A percentile compares a stretch with the other conserved stretches of the same genome.
Evolutionary conservation across 1,140 invertebrate species (phyloP).

Genomic region (Drosophila nigrodunni): DNA sequence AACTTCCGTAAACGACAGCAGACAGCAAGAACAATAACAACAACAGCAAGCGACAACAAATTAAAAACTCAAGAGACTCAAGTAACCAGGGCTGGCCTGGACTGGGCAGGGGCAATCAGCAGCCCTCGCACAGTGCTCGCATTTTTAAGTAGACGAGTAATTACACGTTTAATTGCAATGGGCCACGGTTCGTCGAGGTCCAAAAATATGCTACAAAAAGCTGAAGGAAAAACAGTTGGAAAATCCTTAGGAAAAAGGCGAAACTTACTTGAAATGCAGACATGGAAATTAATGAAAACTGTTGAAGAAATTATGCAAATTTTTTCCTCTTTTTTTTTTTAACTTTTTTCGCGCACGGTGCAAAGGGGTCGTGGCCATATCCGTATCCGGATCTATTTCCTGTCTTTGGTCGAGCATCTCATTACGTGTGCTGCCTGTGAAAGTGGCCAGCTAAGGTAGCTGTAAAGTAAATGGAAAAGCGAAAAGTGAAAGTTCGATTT

Average conservation of each 20-base stretch:
- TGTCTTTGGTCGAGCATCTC: slow-evolving; percentile 53
- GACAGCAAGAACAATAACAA: neutral
- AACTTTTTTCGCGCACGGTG: slow-evolving; percentile 50
- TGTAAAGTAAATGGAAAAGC: slow-evolving; percentile 31
- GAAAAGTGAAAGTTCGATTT: slow-evolving; percentile 73
- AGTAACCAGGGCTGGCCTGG: neutral
- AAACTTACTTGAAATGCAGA: slow-evolving; percentile 79
- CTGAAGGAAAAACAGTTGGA: slow-evolving; percentile 1
- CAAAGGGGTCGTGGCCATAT: slow-evolving; percentile 39
- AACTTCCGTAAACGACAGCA: slow-evolving; percentile 65
- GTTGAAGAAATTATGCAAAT: slow-evolving; percentile 83
- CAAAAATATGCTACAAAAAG: slow-evolving; percentile 55
- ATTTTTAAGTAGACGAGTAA: slow-evolving; percentile 78
- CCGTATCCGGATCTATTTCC: slow-evolving; percentile 34
- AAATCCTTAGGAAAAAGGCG: slow-evolving; percentile 22
- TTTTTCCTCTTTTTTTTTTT: slow-evolving; percentile 59
- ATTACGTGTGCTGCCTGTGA: slow-evolving; percentile 67
- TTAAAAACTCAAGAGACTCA: slow-evolving; percentile 35
- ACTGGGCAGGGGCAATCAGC: slow-evolving; percentile 4
- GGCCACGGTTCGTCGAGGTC: slow-evolving; percentile 34
- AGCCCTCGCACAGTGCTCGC: slow-evolving; percentile 50
- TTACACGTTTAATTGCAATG: slow-evolving; percentile 84
- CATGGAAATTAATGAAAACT: slow-evolving; percentile 74
- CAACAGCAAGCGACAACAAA: slow-evolving; percentile 57
- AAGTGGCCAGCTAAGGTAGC: slow-evolving; percentile 29